Base-by-base conservation (phyloP, 2,888 invertebrate species). In the Lasioglossum pauxillum region DNA sequence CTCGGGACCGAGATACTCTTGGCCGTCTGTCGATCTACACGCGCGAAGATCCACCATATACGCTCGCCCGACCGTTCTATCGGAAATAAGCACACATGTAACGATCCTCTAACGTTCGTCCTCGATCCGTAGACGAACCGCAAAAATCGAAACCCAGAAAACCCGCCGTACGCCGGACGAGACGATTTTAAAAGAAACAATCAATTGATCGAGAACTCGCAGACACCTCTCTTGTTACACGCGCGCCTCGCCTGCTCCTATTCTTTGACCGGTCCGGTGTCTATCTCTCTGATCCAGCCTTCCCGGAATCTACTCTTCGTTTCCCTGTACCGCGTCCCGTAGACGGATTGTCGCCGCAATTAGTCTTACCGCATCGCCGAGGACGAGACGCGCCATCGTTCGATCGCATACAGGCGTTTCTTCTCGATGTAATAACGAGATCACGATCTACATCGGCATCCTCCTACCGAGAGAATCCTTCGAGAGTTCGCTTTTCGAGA, bases 1-100 rank as follows among this genome's bases (percentile, higher is more conserved):
- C 95, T 94, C 95, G 95, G 95, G 92, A 94, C 93, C 94, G 95
- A 94, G 94, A 93, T 92, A 92, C 92, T 93, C 91, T 93, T 92
- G 93, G 92, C 92, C 93, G 93, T 92, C 93, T 91, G 90, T 91
- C 93, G 89, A 93, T 92, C 91, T 92, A 88, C 92, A 93, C 93
- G 93, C 94, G 94, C 93, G 93, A 94, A 93, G 92, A 93, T 93
- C 93, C 91, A 93, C 91, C 92, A 90, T 74, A 74, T 86, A 88
- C 88, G 74, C 64, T 31, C 64, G 64, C 1, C 64, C 64, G 64
- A 64, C 71, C 77, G 84, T 88, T 88, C 87, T 89, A 87, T 87
- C 89, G 83, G 83, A 91, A 69, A 16, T 44, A 76, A 44, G 60
- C 31, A 77, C 77, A 84, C 76, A 82, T 88, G 90, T 75, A 84